Conservation (phyloP, 2,888 invertebrate species). For the Eubasilissa splendida region DNA sequence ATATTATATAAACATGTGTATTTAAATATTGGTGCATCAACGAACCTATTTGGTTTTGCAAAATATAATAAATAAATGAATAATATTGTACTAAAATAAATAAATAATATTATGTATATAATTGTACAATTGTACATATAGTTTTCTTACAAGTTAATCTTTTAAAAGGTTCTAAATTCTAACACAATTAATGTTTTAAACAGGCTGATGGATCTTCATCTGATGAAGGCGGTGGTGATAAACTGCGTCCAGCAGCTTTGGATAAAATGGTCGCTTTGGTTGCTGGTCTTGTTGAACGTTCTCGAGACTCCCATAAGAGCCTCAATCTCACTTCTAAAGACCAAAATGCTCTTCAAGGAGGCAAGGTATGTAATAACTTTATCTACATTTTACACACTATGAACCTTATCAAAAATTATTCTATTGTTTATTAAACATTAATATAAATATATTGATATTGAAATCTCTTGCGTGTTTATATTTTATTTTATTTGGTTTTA, state of each 20-base stretch:
- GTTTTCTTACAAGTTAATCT: too few relatives aligned
- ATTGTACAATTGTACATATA: too few relatives aligned
- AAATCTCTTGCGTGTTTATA: neutral
- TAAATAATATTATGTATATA: too few relatives aligned
- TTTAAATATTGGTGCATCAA: too few relatives aligned
- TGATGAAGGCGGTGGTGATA: conserved; percentile 73
- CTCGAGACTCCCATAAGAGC: conserved; percentile 83
- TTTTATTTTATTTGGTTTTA: neutral
- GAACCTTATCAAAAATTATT: neutral
- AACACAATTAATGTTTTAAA: conserved; percentile 60
- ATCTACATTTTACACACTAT: neutral
- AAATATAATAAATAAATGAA: too few relatives aligned
- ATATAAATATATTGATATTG: too few relatives aligned
- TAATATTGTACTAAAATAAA: too few relatives aligned
- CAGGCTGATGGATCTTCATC: conserved; percentile 70
- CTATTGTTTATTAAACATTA: too few relatives aligned
- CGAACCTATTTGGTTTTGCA: too few relatives aligned
- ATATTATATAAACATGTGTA: too few relatives aligned
- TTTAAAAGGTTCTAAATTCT: neutral
- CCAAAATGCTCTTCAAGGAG: conserved; percentile 86
- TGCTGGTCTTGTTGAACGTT: conserved; percentile 90
- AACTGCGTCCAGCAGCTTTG: conserved; percentile 90
- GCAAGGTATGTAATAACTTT: conserved; percentile 76
- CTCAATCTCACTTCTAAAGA: conserved; percentile 85
- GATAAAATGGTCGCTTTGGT: conserved; percentile 97